Evolutionary conservation across 2,888 invertebrate genomes (phyloP), one percentile per base, ranked within the genome.

Genomic region (Galeruca laticollis): DNA sequence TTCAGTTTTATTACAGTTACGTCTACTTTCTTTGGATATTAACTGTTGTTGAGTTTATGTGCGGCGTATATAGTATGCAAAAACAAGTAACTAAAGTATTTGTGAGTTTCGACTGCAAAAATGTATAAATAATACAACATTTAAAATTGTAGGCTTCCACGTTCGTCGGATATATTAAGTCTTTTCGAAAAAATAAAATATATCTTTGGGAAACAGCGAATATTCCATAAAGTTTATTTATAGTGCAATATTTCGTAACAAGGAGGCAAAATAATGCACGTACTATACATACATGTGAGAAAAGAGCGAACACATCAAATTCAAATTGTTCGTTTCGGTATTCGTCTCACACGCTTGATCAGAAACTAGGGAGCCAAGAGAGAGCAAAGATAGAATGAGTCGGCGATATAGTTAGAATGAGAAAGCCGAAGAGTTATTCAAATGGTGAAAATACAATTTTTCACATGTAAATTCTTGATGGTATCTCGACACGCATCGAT

Each of bases 381-480:
- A 61, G 63, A 52, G 49, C 66, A 37, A 62, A 49, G 51, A 68
- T 49, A 59, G 59, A 65, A 47, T 11, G 52, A 40, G 57, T 37
- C 56, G 52, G 56, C 59, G 63, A 60, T 66, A 56, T 60, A 59
- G 62, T 56, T 57, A 69, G 71, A 72, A 59, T 67, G 71, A 73
- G 69, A 73, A 71, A 66, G 66, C 67, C 73, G 72, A 71, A 73
- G 71, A 74, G 72, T 73, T 75, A 73, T 75, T 75, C 76, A 74
- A 76, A 77, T 75, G 75, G 71, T 70, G 71, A 72, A 76, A 76
- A 76, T 75, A 73, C 72, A 76, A 77, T 76, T 77, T 77, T 75
- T 77, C 74, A 75, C 69, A 76, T 77, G 74, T 75, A 75, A 76
- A 76, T 77, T 77, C 72, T 68, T 68, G 68, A 69, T 70, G 62